These are phyloP conservation scores for Chrysomela aeneicollis DNA, from an alignment of 2,888 invertebrate genomes.

Conservation along the genomic window DNA sequence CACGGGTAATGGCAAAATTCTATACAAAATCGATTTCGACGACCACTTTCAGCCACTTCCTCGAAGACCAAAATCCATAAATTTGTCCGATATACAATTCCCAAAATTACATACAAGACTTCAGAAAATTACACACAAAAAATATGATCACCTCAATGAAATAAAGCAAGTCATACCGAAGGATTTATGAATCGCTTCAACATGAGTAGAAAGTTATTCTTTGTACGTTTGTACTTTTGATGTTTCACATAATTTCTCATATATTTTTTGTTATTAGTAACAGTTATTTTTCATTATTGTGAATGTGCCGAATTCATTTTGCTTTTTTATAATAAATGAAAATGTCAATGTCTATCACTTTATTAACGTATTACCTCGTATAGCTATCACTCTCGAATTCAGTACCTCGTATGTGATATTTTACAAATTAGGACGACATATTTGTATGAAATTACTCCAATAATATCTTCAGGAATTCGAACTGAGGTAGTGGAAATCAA, in stretches of 20 bases:
- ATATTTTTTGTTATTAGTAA: no score
- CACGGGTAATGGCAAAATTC: background rate
- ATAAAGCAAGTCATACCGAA: conserved; percentile 18
- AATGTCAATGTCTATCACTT: no score
- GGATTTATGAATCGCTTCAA: conserved; percentile 10
- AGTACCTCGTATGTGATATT: background rate
- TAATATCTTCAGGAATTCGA: no score
- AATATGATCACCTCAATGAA: conserved; percentile 20
- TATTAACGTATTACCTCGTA: no score
- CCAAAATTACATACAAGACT: conserved; percentile 12
- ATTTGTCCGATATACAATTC: conserved; percentile 16
- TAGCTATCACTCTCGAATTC: background rate
- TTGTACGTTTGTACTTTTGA: no score
- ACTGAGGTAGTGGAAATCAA: background rate
- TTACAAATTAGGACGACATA: no score
- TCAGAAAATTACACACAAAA: conserved; percentile 19
- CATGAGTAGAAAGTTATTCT: no score
- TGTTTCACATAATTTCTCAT: no score
- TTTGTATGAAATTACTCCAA: no score
- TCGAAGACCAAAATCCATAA: conserved; percentile 14
- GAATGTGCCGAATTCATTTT: no score
- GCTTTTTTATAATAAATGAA: no score
- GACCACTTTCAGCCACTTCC: conserved; percentile 19
- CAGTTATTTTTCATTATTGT: no score
- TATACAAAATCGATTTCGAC: conserved; percentile 16